Conservation (phyloP, 2,113 vertebrate genomes). For the Sardina pilchardus region DNA sequence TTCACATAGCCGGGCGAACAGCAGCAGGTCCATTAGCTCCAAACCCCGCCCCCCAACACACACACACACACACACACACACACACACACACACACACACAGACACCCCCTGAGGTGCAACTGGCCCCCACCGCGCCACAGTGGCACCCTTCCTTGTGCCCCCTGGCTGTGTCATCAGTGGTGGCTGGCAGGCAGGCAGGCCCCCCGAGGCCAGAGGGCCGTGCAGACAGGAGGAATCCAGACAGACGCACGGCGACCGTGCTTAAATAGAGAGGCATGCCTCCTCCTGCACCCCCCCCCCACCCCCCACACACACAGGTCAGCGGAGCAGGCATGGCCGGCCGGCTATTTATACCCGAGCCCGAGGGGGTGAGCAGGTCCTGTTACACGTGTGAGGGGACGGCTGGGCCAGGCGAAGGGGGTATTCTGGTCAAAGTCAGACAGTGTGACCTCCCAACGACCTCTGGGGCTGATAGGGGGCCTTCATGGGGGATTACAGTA, state of each 20-base stretch:
- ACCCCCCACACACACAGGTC: constrained; percentile 38
- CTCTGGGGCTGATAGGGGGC: constrained; percentile 77
- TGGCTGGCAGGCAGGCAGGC: constrained; percentile 10
- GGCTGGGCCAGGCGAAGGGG: constrained; percentile 43
- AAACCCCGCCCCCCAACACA: not conserved
- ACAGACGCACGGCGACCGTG: constrained; percentile 52
- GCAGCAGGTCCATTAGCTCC: not conserved
- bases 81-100: too few relatives aligned
- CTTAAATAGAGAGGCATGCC: constrained; percentile 53
- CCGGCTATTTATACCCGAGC: constrained; percentile 73
- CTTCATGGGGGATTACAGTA: constrained; percentile 46
- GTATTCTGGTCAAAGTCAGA: constrained; percentile 83
- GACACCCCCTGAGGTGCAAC: not conserved
- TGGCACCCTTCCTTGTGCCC: not conserved
- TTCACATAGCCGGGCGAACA: not conserved
- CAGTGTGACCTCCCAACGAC: constrained; percentile 85
- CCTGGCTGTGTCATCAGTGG: not conserved
- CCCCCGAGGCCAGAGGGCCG: constrained; percentile 21
- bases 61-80: constrained; percentile 2
- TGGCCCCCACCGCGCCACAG: not conserved
- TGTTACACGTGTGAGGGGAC: constrained; percentile 71
- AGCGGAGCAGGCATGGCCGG: constrained; percentile 58
- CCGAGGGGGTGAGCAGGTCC: constrained; percentile 60
- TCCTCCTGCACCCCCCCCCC: constrained; percentile 38
- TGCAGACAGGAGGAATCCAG: constrained; percentile 58